phyloP scores from a whole-genome alignment of 2,797 vertebrate genomes.

The Alcedo atthis region DNA sequence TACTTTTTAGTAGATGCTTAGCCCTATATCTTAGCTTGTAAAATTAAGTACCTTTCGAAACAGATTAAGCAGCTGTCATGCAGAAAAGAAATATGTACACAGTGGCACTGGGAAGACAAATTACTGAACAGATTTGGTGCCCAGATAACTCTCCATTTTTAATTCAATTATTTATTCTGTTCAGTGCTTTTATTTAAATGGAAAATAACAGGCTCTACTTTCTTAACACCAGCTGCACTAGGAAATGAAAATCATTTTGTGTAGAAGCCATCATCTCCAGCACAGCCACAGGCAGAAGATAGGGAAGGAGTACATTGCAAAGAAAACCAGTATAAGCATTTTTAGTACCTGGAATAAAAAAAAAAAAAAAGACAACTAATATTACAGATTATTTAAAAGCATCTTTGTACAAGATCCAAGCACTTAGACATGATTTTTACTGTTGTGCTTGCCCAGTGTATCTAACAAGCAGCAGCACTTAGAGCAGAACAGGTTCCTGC shows the following conservation, averaged over 20 bases:
- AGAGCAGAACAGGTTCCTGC: not conserved
- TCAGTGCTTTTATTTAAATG: conserved; percentile 30
- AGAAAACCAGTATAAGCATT: fast-evolving
- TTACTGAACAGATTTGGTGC: conserved; percentile 25
- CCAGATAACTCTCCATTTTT: conserved; percentile 46
- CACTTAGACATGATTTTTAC: not conserved
- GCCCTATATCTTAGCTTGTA: conserved; percentile 8
- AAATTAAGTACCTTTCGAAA: conserved; percentile 62
- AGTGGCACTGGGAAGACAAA: conserved; percentile 24
- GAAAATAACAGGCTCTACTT: not conserved
- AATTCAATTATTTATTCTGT: conserved; percentile 62
- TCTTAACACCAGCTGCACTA: conserved; percentile 28
- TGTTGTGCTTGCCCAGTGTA: not conserved
- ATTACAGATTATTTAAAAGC: not conserved
- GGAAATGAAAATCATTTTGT: not conserved
- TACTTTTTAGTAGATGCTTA: conserved; percentile 7
- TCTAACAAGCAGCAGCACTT: not conserved
- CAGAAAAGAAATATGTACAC: conserved; percentile 17
- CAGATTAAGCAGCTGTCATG: conserved; percentile 54
- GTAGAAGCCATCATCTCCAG: not conserved
- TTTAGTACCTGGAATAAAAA: not conserved
- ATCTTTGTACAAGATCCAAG: not conserved
- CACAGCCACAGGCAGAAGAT: not conserved
- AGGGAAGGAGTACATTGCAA: not conserved
- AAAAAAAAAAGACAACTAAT: not conserved